These are phyloP conservation scores for Diachasmimorpha longicaudata DNA, from an alignment of 1,140 invertebrate species.

Conservation along the genomic window DNA sequence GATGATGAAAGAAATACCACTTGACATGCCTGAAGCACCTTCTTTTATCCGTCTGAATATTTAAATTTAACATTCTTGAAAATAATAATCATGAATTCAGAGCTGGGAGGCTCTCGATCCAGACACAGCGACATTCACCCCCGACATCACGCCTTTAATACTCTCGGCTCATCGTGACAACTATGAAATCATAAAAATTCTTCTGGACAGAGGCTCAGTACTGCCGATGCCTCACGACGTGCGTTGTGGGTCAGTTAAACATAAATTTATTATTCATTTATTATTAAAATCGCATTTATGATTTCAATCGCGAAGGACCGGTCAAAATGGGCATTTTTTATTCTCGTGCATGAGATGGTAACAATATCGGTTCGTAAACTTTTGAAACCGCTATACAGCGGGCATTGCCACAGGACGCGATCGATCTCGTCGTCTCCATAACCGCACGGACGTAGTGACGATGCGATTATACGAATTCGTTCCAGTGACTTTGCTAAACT, in stretches of 20 bases:
- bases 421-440: too few relatives aligned
- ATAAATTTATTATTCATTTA: background rate
- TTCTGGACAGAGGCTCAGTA: slow-evolving; percentile 87
- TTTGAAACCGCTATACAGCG: too few relatives aligned
- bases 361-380: too few relatives aligned
- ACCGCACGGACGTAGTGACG: too few relatives aligned
- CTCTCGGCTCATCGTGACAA: slow-evolving; percentile 95
- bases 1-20: background rate
- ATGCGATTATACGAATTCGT: too few relatives aligned
- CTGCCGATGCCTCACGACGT: slow-evolving; percentile 92
- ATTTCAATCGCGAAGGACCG: too few relatives aligned
- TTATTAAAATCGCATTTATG: too few relatives aligned
- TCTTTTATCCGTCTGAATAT: background rate
- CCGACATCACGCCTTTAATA: slow-evolving; percentile 95
- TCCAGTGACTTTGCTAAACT: too few relatives aligned
- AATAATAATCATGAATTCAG: slow-evolving; percentile 58
- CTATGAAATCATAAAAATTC: slow-evolving; percentile 98
- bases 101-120: slow-evolving; percentile 90
- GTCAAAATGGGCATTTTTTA: too few relatives aligned
- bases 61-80: background rate
- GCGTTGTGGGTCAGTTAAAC: slow-evolving; percentile 62
- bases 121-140: slow-evolving; percentile 93
- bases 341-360: too few relatives aligned
- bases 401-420: too few relatives aligned
- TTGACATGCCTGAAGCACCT: background rate